Conservation (phyloP, 2,113 vertebrate genomes). For the Dryoscopus gambensis region DNA sequence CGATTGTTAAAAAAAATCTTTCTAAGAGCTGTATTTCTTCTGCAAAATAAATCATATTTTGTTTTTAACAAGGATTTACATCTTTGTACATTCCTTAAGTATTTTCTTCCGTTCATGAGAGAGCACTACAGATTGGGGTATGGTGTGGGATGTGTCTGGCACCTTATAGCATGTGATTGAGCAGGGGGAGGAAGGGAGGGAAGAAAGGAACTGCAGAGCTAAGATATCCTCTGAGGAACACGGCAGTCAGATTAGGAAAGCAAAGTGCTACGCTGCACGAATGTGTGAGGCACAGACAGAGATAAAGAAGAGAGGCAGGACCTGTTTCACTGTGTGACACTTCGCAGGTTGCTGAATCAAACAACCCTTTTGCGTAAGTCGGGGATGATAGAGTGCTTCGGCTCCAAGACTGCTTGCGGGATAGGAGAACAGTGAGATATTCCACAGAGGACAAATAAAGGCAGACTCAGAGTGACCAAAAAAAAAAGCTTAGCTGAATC, state of each 20-base stretch:
- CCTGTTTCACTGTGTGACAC: not conserved
- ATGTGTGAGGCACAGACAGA: not conserved
- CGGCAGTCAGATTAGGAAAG: not conserved
- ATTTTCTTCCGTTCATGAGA: not conserved
- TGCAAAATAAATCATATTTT: not conserved
- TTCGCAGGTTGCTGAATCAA: not conserved
- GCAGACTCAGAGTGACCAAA: not conserved
- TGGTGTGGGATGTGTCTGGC: constrained; percentile 54
- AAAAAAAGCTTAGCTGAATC: not conserved
- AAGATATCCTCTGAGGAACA: not conserved
- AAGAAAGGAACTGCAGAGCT: not conserved
- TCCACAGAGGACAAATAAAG: not conserved
- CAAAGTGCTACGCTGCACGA: not conserved
- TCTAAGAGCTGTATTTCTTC: not conserved
- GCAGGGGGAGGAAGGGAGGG: not conserved
- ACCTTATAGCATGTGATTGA: constrained; percentile 28
- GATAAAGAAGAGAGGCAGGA: not conserved
- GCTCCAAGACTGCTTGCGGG: not conserved
- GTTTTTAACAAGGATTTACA: not conserved
- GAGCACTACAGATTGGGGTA: not conserved
- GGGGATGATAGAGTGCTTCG: not conserved
- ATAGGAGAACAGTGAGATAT: not conserved
- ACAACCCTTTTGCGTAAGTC: not conserved
- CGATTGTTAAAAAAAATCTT: not conserved
- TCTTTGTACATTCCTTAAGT: not conserved